Conservation (phyloP, 2,888 invertebrate species). For the Myopa tessellatipennis region DNA sequence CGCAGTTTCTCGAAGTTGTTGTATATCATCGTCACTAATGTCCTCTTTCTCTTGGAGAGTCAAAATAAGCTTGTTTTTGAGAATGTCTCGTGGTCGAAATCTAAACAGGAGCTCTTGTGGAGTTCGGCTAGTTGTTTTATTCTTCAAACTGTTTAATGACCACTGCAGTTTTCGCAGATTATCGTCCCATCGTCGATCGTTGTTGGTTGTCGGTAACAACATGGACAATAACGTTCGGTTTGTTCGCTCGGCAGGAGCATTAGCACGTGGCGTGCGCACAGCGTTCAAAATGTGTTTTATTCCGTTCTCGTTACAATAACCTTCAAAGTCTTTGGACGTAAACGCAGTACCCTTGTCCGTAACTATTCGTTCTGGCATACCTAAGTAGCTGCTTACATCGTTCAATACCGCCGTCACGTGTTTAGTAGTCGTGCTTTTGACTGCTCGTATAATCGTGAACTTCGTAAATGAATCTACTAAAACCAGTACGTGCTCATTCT, state of each 20-base stretch:
- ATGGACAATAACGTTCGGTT: not conserved
- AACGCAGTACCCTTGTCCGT: not conserved
- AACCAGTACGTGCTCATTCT: conserved; percentile 30
- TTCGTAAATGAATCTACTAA: conserved; percentile 14
- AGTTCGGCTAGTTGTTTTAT: conserved; percentile 16
- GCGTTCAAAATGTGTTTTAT: not conserved
- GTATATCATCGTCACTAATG: conserved; percentile 3
- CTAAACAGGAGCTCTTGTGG: conserved; percentile 27
- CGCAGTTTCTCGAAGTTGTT: not conserved
- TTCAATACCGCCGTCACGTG: not conserved
- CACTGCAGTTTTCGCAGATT: not conserved
- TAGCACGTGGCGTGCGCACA: not conserved
- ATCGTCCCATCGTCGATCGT: not conserved
- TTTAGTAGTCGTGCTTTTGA: not conserved
- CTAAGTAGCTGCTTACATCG: not conserved
- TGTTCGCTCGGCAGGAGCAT: not conserved
- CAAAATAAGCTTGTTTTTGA: conserved; percentile 22
- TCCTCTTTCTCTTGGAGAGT: conserved; percentile 5
- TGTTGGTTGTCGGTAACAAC: not conserved
- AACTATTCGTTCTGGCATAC: not conserved
- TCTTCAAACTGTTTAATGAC: conserved; percentile 8
- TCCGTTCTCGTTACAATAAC: not conserved
- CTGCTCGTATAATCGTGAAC: not conserved
- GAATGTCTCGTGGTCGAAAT: conserved; percentile 27
- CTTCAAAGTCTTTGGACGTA: not conserved